Percentiles rank a stretch among this genome's conserved stretches.
These are phyloP conservation scores for Radopholus similis DNA, from an alignment of 1,140 invertebrate species.

Conservation along the genomic window DNA sequence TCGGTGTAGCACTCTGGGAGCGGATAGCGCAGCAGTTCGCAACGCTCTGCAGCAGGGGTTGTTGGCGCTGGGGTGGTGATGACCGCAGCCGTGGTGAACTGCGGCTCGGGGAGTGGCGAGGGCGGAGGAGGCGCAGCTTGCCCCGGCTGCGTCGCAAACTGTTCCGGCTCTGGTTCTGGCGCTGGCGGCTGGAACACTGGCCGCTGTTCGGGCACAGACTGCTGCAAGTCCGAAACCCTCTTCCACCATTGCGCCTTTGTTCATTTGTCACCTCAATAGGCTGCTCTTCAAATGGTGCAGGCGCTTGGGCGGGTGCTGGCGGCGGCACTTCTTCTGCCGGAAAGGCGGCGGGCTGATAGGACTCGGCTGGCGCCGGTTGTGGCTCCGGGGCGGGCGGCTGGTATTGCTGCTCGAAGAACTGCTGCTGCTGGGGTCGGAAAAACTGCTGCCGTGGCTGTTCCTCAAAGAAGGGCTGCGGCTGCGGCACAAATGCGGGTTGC, in stretches of 20 bases:
- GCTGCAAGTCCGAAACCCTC: too few species aligned
- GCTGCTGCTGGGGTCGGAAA: too few species aligned
- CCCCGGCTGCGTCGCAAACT: neutral
- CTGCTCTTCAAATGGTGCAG: neutral
- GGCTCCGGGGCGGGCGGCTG: too few species aligned
- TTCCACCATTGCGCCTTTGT: too few species aligned
- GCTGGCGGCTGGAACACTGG: neutral
- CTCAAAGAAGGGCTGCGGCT: too few species aligned
- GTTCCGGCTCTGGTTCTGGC: neutral
- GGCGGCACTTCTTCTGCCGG: too few species aligned
- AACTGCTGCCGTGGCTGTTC: too few species aligned
- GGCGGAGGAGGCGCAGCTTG: neutral
- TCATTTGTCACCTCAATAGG: too few species aligned
- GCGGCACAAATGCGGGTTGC: too few species aligned
- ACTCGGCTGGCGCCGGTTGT: neutral
- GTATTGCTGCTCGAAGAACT: too few species aligned
- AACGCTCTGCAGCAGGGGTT: neutral
- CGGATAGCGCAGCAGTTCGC: conserved; percentile 18
- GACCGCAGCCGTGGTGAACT: neutral
- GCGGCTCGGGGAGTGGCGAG: neutral
- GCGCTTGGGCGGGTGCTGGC: neutral
- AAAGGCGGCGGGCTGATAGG: neutral
- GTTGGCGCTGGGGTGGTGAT: neutral
- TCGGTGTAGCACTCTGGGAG: conserved; percentile 41
- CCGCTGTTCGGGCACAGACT: neutral